Conservation (phyloP, 64 coral and sea anemone species). For the Montipora foliosa region DNA sequence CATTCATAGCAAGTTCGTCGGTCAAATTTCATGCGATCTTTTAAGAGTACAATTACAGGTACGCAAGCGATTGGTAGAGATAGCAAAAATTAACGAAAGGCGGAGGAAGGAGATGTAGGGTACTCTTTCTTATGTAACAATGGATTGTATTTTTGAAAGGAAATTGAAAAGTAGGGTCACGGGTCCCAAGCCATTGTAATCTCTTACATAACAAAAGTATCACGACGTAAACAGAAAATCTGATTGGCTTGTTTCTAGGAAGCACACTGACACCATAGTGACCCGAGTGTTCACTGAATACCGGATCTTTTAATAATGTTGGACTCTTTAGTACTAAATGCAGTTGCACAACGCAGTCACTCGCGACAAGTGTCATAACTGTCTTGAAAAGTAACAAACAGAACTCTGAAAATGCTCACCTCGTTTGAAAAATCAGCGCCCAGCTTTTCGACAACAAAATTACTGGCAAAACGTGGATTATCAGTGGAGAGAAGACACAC, state of each 20-base stretch:
- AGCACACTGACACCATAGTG: not conserved
- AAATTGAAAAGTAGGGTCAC: not conserved
- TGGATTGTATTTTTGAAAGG: too few relatives aligned
- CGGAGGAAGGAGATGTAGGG: too few relatives aligned
- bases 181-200: not conserved
- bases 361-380: too few relatives aligned
- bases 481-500: not conserved
- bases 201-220: not conserved
- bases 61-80: too few relatives aligned
- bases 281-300: not conserved
- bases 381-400: not conserved
- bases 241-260: not conserved
- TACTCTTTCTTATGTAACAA: too few relatives aligned
- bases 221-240: not conserved
- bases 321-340: not conserved
- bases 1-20: too few relatives aligned
- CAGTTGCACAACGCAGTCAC: not conserved
- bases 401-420: not conserved
- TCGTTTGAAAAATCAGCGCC: not conserved
- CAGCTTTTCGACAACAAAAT: not conserved
- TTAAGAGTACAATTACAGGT: too few relatives aligned
- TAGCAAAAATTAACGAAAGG: too few relatives aligned
- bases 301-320: not conserved
- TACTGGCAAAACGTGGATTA: not conserved
- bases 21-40: too few relatives aligned